A percentile compares a stretch with the other conserved stretches of the same genome.
These are phyloP conservation scores for Perizoma flavofasciatum DNA, from an alignment of 2,888 invertebrate species.

Conservation along the genomic window DNA sequence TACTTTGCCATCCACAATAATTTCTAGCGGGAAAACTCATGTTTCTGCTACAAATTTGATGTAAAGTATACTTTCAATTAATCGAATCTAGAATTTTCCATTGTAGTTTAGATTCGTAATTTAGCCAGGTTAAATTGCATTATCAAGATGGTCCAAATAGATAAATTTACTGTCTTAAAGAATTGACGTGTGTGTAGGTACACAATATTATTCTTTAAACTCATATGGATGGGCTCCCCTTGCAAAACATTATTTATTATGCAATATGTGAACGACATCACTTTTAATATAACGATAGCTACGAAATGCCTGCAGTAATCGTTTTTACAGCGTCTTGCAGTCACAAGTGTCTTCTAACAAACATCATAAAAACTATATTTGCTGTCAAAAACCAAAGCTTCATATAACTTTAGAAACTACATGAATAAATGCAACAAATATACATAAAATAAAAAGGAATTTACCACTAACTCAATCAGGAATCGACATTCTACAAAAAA, in stretches of 20 bases:
- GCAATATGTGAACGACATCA: neutral
- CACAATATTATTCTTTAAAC: too few relatives aligned
- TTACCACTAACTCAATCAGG: constrained; percentile 49
- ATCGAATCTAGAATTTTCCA: neutral
- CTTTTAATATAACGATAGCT: neutral
- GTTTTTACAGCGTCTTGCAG: constrained; percentile 47
- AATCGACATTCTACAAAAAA: constrained; percentile 39
- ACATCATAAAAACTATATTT: constrained; percentile 52
- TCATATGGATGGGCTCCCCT: too few relatives aligned
- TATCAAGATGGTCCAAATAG: too few relatives aligned
- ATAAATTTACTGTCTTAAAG: neutral
- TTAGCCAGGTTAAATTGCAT: too few relatives aligned
- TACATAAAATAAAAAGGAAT: constrained; percentile 58
- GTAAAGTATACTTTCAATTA: constrained; percentile 21
- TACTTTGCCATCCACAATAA: constrained; percentile 35
- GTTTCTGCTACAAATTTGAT: constrained; percentile 42
- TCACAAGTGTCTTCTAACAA: constrained; percentile 23
- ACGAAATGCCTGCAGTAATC: constrained; percentile 4
- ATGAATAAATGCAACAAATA: constrained; percentile 79
- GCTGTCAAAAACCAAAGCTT: constrained; percentile 48
- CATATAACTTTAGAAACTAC: constrained; percentile 40
- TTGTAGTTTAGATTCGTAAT: too few relatives aligned
- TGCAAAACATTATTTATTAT: neutral
- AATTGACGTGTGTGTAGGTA: constrained; percentile 28
- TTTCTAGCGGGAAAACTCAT: constrained; percentile 38